These are phyloP conservation scores for Tenthredo mesomela DNA, from an alignment of 2,888 invertebrate genomes.

Conservation along the genomic window DNA sequence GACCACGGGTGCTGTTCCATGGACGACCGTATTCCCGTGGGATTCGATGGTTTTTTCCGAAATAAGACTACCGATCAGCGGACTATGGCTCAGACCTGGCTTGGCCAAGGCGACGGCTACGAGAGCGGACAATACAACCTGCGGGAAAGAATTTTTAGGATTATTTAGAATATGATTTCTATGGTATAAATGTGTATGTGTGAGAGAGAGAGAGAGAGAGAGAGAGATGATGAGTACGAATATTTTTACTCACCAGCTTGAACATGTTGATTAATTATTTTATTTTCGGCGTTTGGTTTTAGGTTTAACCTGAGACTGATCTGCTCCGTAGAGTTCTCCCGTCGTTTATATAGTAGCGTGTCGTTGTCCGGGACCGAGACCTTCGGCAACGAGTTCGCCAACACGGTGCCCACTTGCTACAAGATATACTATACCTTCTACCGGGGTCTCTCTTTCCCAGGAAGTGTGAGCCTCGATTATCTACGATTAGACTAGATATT, in stretches of 20 bases:
- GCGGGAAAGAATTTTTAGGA: slow-evolving; percentile 38
- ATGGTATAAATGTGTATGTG: not conserved
- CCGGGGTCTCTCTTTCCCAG: slow-evolving; percentile 55
- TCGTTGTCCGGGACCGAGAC: slow-evolving; percentile 64
- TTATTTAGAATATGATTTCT: not conserved
- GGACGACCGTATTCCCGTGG: slow-evolving; percentile 74
- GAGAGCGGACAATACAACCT: slow-evolving; percentile 72
- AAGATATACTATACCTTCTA: slow-evolving; percentile 31
- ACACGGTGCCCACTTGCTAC: slow-evolving; percentile 25
- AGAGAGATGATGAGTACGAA: not conserved
- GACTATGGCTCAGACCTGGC: slow-evolving; percentile 60
- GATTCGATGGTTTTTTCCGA: slow-evolving; percentile 69
- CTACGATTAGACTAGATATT: not conserved
- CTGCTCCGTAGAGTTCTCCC: slow-evolving; percentile 64
- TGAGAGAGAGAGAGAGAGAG: too few relatives aligned
- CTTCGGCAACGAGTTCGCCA: slow-evolving; percentile 58
- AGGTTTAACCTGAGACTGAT: slow-evolving; percentile 70
- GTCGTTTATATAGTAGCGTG: slow-evolving; percentile 69
- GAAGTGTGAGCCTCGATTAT: slow-evolving; percentile 29
- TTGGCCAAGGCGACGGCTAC: slow-evolving; percentile 70
- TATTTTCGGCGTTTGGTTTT: slow-evolving; percentile 63
- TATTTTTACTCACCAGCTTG: slow-evolving; percentile 81
- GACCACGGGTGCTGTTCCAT: slow-evolving; percentile 77
- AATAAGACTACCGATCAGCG: slow-evolving; percentile 60
- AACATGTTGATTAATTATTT: slow-evolving; percentile 77